phyloP scores from a whole-genome alignment of 2,797 vertebrate species.

The Chloroceryle amazona region DNA sequence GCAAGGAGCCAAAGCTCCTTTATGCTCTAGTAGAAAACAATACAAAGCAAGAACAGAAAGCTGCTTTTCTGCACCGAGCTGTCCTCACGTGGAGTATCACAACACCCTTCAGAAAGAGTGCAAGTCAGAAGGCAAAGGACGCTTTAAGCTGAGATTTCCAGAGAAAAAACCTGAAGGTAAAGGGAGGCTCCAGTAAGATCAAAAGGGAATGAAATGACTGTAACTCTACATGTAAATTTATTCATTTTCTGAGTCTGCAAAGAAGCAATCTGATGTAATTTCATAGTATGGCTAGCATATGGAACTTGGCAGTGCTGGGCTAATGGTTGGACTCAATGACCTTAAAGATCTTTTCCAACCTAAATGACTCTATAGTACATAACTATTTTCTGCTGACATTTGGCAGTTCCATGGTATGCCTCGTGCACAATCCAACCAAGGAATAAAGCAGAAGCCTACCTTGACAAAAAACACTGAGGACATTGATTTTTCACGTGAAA shows the following conservation, averaged over 20 bases:
- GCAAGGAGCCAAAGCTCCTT: not conserved
- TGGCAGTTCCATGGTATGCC: not conserved
- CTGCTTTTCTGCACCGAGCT: not conserved
- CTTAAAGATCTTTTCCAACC: too few species aligned
- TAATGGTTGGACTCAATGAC: not conserved
- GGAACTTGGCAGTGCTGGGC: not conserved
- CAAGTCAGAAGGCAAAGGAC: not conserved
- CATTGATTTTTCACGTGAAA: not conserved
- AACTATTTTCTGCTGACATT: not conserved
- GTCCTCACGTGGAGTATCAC: not conserved
- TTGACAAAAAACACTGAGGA: not conserved
- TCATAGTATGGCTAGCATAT: not conserved
- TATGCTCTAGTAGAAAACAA: not conserved
- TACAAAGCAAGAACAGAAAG: not conserved
- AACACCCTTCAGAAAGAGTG: not conserved
- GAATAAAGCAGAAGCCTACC: not conserved
- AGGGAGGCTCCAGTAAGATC: not conserved
- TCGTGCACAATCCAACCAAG: not conserved
- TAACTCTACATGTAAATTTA: not conserved
- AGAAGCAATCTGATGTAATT: not conserved
- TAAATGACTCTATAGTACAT: not conserved
- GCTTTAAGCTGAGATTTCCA: not conserved
- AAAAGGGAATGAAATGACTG: not conserved
- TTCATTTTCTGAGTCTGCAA: not conserved
- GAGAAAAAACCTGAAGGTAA: not conserved